Evolutionary conservation across 2,113 vertebrate genomes (phyloP).

Genomic region (Nibea coibor): DNA sequence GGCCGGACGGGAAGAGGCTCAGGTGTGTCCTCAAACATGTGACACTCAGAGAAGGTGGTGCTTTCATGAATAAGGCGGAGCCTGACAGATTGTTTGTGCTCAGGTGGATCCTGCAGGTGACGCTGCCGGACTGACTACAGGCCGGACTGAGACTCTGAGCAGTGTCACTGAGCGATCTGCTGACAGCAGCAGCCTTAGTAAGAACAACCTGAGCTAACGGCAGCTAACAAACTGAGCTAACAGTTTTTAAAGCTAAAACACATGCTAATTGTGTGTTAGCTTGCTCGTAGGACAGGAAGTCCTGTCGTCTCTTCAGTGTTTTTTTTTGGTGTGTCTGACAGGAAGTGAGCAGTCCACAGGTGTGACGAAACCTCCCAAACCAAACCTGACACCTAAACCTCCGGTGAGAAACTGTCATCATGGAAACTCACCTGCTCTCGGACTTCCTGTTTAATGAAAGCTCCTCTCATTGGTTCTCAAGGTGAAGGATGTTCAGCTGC

Average conservation of each 20-base stretch:
- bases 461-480: slow-evolving; percentile 38
- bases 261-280: no score
- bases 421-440: not conserved
- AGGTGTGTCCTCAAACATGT: slow-evolving; percentile 18
- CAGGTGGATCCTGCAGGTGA: slow-evolving; percentile 36
- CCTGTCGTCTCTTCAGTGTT: not conserved
- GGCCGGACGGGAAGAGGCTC: slow-evolving; percentile 51
- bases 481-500: slow-evolving; percentile 80
- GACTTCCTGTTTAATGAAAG: not conserved
- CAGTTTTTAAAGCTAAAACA: no score
- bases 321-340: slow-evolving; percentile 29
- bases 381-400: not conserved
- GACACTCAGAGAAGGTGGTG: no score
- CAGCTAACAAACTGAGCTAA: no score
- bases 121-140: rapidly evolving
- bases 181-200: not conserved
- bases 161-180: slow-evolving; percentile 37
- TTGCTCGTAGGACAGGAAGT: no score
- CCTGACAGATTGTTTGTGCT: not conserved
- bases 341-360: slow-evolving; percentile 19
- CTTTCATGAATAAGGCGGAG: no score
- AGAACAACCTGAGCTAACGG: not conserved
- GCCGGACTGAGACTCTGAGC: slow-evolving; percentile 46
- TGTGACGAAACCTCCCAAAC: not conserved
- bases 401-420: slow-evolving; percentile 27